Conservation (phyloP, 2,113 vertebrate species). For the Misgurnus mizolepis region DNA sequence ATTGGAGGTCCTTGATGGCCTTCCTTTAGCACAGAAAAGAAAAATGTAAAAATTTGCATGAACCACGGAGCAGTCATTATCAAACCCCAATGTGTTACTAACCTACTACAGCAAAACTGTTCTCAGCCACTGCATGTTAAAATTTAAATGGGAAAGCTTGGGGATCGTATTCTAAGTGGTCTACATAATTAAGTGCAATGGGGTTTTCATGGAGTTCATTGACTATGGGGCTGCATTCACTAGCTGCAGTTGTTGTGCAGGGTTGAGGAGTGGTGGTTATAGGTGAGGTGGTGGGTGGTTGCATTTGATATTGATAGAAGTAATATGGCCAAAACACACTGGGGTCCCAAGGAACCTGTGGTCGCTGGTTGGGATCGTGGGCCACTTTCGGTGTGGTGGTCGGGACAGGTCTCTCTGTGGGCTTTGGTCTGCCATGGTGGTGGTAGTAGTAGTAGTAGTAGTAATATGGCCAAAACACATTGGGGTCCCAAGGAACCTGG, state of each 20-base stretch:
- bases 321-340: not conserved
- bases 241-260: slow-evolving; percentile 7
- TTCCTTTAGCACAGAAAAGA: no score
- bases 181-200: not conserved
- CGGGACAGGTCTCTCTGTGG: not conserved
- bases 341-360: not conserved
- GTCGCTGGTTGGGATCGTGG: not conserved
- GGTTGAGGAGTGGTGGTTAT: slow-evolving; percentile 5
- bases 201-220: not conserved
- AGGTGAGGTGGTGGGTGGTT: not conserved
- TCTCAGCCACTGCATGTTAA: not conserved
- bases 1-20: no score
- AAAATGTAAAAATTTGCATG: not conserved
- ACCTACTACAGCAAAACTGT: not conserved
- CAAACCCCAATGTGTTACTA: not conserved
- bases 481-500: not conserved
- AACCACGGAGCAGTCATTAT: not conserved
- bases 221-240: not conserved
- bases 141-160: not conserved
- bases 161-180: not conserved
- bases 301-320: not conserved
- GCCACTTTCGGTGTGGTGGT: not conserved
- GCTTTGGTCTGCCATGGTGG: not conserved
- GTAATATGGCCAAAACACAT: not conserved
- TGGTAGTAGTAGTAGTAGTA: not conserved